phyloP scores from a whole-genome alignment of 2,888 invertebrate species.

The Stramonita haemastoma region DNA sequence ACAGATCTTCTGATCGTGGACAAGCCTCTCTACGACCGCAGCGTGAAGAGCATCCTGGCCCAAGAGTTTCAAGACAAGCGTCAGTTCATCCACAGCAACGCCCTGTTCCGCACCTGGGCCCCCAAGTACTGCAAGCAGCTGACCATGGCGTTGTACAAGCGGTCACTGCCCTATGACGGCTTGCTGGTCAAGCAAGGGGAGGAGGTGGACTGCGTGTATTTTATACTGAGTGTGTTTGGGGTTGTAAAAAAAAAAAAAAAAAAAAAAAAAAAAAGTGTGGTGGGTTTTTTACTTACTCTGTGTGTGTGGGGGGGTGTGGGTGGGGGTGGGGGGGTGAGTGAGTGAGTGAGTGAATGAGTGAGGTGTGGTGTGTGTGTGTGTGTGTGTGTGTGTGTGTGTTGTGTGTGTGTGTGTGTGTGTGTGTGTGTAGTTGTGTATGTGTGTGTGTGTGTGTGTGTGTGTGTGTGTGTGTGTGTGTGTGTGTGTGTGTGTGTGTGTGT shows the following conservation, averaged over 20 bases:
- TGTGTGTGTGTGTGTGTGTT: background rate
- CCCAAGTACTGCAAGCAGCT: constrained; percentile 75
- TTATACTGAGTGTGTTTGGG: constrained; percentile 31
- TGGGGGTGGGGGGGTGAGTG: background rate
- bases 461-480: background rate
- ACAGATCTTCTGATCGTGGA: constrained; percentile 76
- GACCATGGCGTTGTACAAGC: constrained; percentile 75
- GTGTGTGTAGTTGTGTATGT: background rate
- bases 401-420: background rate
- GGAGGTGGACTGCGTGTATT: constrained; percentile 71
- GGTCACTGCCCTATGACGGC: constrained; percentile 70
- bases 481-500: background rate
- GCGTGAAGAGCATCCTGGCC: constrained; percentile 72
- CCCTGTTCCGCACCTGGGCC: constrained; percentile 73
- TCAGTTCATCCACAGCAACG: constrained; percentile 67
- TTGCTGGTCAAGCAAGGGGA: constrained; percentile 73
- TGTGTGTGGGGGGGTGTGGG: background rate
- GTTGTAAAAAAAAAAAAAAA: background rate
- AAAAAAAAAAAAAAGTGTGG: too few species aligned
- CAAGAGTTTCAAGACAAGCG: constrained; percentile 75
- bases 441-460: background rate
- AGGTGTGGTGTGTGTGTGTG: background rate
- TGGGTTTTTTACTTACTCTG: too few species aligned
- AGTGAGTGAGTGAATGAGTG: background rate
- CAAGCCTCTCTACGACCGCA: constrained; percentile 72